Conservation (phyloP, 1,140 invertebrate species). For the Radopholus similis region DNA sequence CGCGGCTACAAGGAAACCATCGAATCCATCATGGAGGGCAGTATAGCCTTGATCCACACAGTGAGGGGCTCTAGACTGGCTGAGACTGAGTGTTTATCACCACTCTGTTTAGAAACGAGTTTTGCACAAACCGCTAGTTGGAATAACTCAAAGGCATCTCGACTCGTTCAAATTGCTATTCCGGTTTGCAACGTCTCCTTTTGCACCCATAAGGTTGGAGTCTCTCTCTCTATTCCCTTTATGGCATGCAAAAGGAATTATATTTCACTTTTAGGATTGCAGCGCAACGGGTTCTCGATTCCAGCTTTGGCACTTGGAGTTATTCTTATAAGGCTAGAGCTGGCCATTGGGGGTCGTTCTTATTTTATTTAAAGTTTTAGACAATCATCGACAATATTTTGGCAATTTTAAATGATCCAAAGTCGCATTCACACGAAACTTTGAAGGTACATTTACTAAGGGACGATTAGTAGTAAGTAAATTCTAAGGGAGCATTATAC, state of each 20-base stretch:
- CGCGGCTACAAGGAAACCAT: constrained; percentile 67
- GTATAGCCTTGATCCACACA: constrained; percentile 70
- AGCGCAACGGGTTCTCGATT: constrained; percentile 68
- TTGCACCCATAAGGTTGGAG: no score
- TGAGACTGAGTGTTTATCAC: constrained; percentile 13
- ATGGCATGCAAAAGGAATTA: no score
- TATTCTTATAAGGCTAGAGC: constrained; percentile 67
- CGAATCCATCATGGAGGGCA: constrained; percentile 68
- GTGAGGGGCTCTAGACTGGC: constrained; percentile 59
- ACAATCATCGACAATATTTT: constrained; percentile 63
- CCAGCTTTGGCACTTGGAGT: constrained; percentile 64
- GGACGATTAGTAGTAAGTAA: neutral
- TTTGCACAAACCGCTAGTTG: constrained; percentile 26
- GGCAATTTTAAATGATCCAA: constrained; percentile 65
- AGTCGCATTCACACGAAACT: constrained; percentile 70
- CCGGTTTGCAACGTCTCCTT: constrained; percentile 30
- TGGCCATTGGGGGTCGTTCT: constrained; percentile 39
- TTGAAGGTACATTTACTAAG: constrained; percentile 66
- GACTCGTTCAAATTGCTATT: constrained; percentile 35
- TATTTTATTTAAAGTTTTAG: neutral
- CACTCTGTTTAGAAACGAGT: constrained; percentile 37
- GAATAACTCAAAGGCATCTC: constrained; percentile 30
- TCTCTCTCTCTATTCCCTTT: no score
- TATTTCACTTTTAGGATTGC: constrained; percentile 67
- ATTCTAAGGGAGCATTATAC: constrained; percentile 71